Percentiles rank a stretch among this genome's conserved stretches.
Conservation (phyloP, 2,797 vertebrate genomes). For the Danionella dracula region DNA sequence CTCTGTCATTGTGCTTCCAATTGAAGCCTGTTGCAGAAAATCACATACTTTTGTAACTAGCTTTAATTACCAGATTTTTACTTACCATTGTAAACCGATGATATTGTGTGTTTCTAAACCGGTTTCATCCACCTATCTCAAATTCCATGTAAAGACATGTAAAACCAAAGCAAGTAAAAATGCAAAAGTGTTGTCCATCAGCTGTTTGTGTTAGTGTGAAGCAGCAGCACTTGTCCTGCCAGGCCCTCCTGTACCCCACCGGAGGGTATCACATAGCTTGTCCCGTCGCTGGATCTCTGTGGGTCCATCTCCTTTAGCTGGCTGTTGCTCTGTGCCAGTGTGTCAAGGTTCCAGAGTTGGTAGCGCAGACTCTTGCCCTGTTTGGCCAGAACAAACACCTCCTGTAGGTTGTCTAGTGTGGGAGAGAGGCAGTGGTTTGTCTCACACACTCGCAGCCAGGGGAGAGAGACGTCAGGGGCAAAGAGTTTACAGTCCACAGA, state of each 20-base stretch:
- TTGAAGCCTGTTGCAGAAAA: no score
- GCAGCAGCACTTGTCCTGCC: slow-evolving; percentile 76
- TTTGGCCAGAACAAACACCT: slow-evolving; percentile 80
- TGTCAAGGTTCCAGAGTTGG: slow-evolving; percentile 79
- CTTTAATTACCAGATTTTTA: no score
- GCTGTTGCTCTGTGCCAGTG: slow-evolving; percentile 72
- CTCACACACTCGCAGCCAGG: slow-evolving; percentile 49
- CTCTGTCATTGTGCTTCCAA: no score
- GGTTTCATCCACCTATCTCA: no score
- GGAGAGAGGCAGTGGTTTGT: slow-evolving; percentile 22
- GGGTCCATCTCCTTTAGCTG: slow-evolving; percentile 80
- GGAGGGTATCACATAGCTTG: slow-evolving; percentile 72
- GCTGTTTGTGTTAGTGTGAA: slow-evolving; percentile 53
- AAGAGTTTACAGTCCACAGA: slow-evolving; percentile 38
- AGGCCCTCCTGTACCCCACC: slow-evolving; percentile 77
- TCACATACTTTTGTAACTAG: no score
- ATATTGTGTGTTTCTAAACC: no score
- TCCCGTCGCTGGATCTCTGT: slow-evolving; percentile 67
- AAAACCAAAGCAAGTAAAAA: slow-evolving; percentile 4
- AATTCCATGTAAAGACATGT: no score
- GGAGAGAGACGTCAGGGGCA: slow-evolving; percentile 60
- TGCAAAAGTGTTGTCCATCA: not conserved
- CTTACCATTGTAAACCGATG: no score
- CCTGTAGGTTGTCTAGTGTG: slow-evolving; percentile 23
- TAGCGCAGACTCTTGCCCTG: slow-evolving; percentile 87